A percentile compares a stretch with the other conserved stretches of the same genome.
Conservation (phyloP, 2,797 vertebrate genomes). For the Gymnoscopelus microlampas region DNA sequence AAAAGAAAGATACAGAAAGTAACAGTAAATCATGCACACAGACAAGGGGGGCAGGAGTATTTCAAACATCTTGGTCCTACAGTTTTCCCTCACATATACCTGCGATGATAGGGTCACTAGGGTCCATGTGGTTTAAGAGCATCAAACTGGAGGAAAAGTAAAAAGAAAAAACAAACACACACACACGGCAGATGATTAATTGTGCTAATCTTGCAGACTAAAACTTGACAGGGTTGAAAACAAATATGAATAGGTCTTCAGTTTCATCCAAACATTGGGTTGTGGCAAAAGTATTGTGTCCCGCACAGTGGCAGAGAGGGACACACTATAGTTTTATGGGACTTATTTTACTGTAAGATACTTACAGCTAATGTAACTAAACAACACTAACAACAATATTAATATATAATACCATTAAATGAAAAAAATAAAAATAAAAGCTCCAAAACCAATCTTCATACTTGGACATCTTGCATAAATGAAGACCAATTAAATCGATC, state of each 20-base stretch:
- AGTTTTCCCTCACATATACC: constrained; percentile 4
- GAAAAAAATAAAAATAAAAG: constrained; percentile 36
- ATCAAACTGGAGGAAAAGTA: background rate
- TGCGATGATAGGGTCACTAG: background rate
- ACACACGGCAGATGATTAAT: constrained; percentile 13
- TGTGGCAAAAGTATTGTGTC: constrained; percentile 25
- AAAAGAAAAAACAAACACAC: background rate
- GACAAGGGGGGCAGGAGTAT: background rate
- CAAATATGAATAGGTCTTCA: constrained; percentile 24
- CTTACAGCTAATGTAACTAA: constrained; percentile 66
- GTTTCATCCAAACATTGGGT: constrained; percentile 18
- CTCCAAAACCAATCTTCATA: constrained; percentile 54
- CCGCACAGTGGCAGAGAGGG: constrained; percentile 20
- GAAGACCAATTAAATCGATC: constrained; percentile 54
- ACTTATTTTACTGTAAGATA: constrained; percentile 60
- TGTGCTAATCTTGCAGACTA: constrained; percentile 44
- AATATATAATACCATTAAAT: constrained; percentile 61
- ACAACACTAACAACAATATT: constrained; percentile 55
- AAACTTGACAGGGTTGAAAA: constrained; percentile 46
- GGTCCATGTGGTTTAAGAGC: too few relatives aligned
- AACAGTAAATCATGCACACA: background rate
- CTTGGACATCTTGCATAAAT: constrained; percentile 69
- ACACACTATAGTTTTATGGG: constrained; percentile 29
- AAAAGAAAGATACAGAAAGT: constrained; percentile 14
- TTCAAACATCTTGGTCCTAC: constrained; percentile 7